phyloP scores from a whole-genome alignment of 2,888 invertebrate genomes.

The Euproctis similis region DNA sequence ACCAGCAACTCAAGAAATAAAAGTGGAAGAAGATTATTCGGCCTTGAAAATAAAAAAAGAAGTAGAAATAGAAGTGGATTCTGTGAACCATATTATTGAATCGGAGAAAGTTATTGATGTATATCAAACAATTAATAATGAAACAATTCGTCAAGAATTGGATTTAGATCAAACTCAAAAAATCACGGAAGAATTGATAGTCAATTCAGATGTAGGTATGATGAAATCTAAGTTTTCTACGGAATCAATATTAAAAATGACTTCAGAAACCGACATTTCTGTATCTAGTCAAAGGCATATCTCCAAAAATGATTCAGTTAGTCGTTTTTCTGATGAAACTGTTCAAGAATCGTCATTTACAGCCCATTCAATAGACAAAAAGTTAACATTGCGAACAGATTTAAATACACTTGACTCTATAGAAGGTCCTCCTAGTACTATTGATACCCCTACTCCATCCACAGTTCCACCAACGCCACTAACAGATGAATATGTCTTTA shows the following conservation, averaged over 20 bases:
- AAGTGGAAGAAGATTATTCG: conserved; percentile 26
- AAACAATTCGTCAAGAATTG: conserved; percentile 6
- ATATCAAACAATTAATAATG: conserved; percentile 4
- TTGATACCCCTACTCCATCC: conserved; percentile 41
- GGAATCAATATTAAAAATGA: conserved; percentile 4
- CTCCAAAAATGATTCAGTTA: conserved; percentile 7
- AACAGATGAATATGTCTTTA: conserved; percentile 62
- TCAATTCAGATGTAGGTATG: conserved; percentile 5
- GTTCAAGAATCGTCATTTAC: conserved; percentile 19
- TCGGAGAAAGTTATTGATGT: conserved; percentile 17
- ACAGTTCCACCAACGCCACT: conserved; percentile 54
- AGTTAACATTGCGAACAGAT: conserved; percentile 23
- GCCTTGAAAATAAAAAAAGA: conserved; percentile 33
- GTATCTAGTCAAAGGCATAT: not conserved
- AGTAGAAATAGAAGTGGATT: conserved; percentile 17
- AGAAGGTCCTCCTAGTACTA: conserved; percentile 27
- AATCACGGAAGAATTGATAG: conserved; percentile 4
- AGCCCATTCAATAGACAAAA: conserved; percentile 10
- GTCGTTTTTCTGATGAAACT: conserved; percentile 4
- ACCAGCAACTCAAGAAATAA: conserved; percentile 12
- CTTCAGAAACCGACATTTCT: conserved; percentile 1
- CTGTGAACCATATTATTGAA: conserved; percentile 22
- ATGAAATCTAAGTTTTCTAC: not conserved
- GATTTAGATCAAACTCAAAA: conserved; percentile 8
- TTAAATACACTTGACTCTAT: conserved; percentile 19